A percentile compares a stretch with the other conserved stretches of the same genome.
phyloP scores from a whole-genome alignment of 1,140 invertebrate genomes.

The Bilobella aurantiaca region DNA sequence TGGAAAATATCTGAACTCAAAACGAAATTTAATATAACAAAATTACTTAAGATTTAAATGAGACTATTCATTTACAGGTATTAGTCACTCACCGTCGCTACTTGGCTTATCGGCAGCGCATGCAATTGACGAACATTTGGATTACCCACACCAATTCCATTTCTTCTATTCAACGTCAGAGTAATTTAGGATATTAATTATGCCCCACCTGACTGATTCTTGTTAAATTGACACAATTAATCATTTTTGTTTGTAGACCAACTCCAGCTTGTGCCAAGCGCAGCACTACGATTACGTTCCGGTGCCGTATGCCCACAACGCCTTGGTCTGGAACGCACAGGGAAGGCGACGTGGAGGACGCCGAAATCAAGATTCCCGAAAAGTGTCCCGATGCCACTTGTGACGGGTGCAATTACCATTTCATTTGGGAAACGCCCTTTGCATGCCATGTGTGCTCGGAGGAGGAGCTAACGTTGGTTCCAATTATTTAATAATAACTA shows the following conservation, averaged over 20 bases:
- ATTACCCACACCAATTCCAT: constrained; percentile 39
- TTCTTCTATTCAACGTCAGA: constrained; percentile 42
- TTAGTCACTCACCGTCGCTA: constrained; percentile 39
- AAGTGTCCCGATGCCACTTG: constrained; percentile 53
- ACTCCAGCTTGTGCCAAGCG: constrained; percentile 48
- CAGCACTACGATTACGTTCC: constrained; percentile 46
- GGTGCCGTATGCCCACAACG: constrained; percentile 41
- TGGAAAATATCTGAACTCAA: too few relatives aligned
- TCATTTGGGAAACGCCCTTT: constrained; percentile 45
- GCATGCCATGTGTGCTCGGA: constrained; percentile 49
- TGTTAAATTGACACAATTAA: constrained; percentile 9
- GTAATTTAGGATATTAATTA: constrained; percentile 36
- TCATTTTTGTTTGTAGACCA: constrained; percentile 38
- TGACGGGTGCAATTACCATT: constrained; percentile 48
- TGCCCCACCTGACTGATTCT: not conserved
- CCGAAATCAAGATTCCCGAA: constrained; percentile 41
- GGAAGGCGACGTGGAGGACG: not conserved
- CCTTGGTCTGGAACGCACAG: constrained; percentile 37
- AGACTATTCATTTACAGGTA: too few relatives aligned
- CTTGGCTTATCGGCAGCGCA: constrained; percentile 38
- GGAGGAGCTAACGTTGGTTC: constrained; percentile 41
- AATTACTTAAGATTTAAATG: too few relatives aligned
- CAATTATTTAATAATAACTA: not conserved
- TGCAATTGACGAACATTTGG: constrained; percentile 35
- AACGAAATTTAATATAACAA: too few relatives aligned